Conservation (phyloP, 2,113 vertebrate genomes). For the Thomomys bottae region DNA sequence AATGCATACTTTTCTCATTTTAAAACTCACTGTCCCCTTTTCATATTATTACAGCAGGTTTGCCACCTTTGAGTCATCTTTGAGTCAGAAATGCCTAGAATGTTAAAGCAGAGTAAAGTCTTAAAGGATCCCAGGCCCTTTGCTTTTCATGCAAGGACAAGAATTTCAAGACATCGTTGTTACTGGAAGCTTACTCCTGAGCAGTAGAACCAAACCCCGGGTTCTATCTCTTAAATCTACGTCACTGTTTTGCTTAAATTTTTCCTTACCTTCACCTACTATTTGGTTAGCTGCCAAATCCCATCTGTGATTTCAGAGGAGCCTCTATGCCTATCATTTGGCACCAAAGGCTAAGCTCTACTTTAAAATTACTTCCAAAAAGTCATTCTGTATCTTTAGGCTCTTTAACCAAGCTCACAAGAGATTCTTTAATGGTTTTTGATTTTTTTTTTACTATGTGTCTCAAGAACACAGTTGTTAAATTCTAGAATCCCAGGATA, state of each 20-base stretch:
- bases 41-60: background rate
- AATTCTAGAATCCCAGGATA: background rate
- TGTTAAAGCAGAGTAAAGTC: constrained; percentile 4
- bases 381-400: too few species aligned
- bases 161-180: background rate
- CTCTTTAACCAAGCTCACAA: background rate
- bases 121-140: background rate
- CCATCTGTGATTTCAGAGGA: background rate
- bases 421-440: background rate
- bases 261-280: background rate
- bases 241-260: background rate
- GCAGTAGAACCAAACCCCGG: background rate
- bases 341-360: background rate
- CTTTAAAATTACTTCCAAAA: background rate
- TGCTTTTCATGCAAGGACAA: background rate
- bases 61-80: constrained; percentile 42
- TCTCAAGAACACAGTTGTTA: background rate
- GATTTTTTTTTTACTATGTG: background rate
- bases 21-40: constrained; percentile 18
- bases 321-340: background rate
- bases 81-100: constrained; percentile 33
- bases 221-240: background rate
- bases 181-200: background rate
- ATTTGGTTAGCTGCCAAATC: background rate
- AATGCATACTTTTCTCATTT: background rate